A percentile compares a stretch with the other conserved stretches of the same genome.
phyloP scores from a whole-genome alignment of 1,140 invertebrate species.

The Prorops nasuta region DNA sequence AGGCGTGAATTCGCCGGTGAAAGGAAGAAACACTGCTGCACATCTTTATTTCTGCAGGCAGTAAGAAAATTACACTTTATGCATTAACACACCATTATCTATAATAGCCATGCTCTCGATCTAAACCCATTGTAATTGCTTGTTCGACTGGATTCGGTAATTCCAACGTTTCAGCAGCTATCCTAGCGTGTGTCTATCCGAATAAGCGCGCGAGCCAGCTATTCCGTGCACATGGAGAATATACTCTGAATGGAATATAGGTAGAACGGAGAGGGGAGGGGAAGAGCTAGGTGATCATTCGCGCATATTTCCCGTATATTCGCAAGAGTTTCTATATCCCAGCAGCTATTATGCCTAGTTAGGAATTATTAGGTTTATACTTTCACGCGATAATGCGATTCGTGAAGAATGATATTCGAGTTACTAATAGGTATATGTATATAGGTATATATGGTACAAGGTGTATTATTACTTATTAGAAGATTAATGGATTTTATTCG shows the following conservation, averaged over 20 bases:
- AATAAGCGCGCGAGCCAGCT: neutral
- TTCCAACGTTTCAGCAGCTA: conserved; percentile 24
- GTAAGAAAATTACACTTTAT: conserved; percentile 29
- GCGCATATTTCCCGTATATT: no score
- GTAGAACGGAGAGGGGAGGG: no score
- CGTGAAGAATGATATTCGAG: no score
- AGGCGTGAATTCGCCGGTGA: conserved; percentile 18
- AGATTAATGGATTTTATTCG: no score
- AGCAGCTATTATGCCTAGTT: no score
- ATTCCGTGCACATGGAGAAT: neutral
- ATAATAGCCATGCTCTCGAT: conserved; percentile 33
- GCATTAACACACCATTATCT: conserved; percentile 27
- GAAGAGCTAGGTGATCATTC: no score
- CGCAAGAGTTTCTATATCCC: no score
- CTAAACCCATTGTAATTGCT: conserved; percentile 32
- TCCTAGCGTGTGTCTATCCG: conserved; percentile 12
- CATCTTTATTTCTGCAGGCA: conserved; percentile 21
- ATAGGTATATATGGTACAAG: no score
- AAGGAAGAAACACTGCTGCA: conserved; percentile 23
- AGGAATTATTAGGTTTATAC: no score
- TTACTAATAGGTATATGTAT: no score
- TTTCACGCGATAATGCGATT: no score
- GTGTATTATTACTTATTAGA: no score
- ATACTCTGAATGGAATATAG: neutral
- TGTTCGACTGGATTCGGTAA: conserved; percentile 21